A percentile compares a stretch with the other conserved stretches of the same genome.
These are phyloP conservation scores for Selene dorsalis DNA, from an alignment of 2,797 vertebrate species.

Conservation along the genomic window DNA sequence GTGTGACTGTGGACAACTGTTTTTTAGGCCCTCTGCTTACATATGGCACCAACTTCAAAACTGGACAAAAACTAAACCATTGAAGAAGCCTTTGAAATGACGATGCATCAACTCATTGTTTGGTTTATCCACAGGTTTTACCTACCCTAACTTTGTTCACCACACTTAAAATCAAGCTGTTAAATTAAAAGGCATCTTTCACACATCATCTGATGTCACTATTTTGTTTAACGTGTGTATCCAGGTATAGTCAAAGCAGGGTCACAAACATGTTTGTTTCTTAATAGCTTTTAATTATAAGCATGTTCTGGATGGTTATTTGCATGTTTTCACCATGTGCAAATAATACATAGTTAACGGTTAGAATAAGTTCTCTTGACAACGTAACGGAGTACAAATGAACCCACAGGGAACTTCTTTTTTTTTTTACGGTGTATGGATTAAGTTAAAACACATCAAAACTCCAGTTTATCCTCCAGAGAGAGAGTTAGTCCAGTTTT, in stretches of 20 bases:
- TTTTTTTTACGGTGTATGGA: conserved; percentile 7
- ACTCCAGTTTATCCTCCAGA: conserved; percentile 69
- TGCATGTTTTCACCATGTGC: conserved; percentile 67
- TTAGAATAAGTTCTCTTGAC: conserved; percentile 44
- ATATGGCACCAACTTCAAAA: conserved; percentile 85
- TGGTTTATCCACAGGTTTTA: neutral
- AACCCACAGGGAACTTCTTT: conserved; percentile 28
- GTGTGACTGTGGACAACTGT: conserved; percentile 81
- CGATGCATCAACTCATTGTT: neutral
- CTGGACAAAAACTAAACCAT: conserved; percentile 45
- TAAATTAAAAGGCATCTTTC: conserved; percentile 17
- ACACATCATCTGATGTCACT: neutral
- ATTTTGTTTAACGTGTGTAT: conserved; percentile 25
- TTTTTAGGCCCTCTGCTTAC: conserved; percentile 81
- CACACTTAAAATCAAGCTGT: neutral
- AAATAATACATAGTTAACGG: conserved; percentile 75
- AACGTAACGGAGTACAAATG: conserved; percentile 31
- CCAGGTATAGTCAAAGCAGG: conserved; percentile 24
- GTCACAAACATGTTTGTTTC: conserved; percentile 31
- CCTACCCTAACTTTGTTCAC: neutral
- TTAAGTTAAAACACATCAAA: conserved; percentile 44
- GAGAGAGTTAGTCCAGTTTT: conserved; percentile 65
- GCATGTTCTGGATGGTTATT: conserved; percentile 44
- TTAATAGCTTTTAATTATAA: conserved; percentile 61
- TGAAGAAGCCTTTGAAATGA: conserved; percentile 37